Percentiles rank a stretch among this genome's conserved stretches.
Evolutionary conservation across 1,140 invertebrate species (phyloP).

Genomic region (Heliconius nattereri): DNA sequence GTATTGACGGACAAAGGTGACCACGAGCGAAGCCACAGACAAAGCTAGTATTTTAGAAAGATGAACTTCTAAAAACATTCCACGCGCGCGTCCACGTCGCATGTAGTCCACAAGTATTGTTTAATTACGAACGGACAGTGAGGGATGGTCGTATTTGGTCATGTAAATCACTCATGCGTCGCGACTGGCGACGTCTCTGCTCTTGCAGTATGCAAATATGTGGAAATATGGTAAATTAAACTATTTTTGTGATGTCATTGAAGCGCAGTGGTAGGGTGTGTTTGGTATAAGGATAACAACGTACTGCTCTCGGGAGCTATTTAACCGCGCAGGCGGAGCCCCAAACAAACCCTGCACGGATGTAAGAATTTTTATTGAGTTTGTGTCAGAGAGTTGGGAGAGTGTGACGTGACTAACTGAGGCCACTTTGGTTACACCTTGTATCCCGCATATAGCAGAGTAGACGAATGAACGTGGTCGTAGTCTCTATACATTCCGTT

Average conservation of each 20-base stretch:
- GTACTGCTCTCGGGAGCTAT: no score
- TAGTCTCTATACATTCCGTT: no score
- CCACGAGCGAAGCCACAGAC: background rate
- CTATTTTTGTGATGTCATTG: background rate
- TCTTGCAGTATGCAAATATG: background rate
- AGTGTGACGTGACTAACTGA: background rate
- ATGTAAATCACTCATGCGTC: constrained; percentile 38
- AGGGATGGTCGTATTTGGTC: constrained; percentile 28
- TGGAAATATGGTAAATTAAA: background rate
- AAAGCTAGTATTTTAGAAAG: background rate
- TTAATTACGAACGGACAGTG: constrained; percentile 34
- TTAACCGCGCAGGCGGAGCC: no score
- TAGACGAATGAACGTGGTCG: no score
- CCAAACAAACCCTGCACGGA: background rate
- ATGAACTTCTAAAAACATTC: background rate
- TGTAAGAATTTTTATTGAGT: constrained; percentile 57
- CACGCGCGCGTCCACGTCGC: background rate
- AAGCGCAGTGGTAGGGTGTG: background rate
- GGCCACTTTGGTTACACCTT: background rate
- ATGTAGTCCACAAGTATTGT: constrained; percentile 29
- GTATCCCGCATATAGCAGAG: no score
- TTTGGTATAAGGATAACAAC: no score
- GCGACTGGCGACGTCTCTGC: constrained; percentile 5
- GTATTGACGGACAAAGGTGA: no score
- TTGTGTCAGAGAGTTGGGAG: constrained; percentile 34